Evolutionary conservation across 1,140 invertebrate species (phyloP).

Genomic region (Drosophila sulfurigaster): DNA sequence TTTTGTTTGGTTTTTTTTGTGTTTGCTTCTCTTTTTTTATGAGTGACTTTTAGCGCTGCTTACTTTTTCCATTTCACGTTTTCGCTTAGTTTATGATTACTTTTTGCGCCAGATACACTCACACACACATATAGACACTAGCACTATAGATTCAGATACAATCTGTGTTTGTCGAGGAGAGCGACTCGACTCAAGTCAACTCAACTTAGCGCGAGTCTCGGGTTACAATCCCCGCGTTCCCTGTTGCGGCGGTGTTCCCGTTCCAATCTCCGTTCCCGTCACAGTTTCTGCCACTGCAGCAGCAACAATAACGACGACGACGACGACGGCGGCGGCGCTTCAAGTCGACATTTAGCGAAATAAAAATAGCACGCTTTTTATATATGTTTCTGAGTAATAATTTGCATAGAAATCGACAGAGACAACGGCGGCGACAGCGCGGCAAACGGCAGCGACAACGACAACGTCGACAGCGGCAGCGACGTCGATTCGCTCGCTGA

Average conservation of each 20-base stretch:
- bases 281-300: constrained; percentile 70
- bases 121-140: constrained; percentile 33
- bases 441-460: constrained; percentile 21
- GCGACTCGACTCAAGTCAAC: constrained; percentile 38
- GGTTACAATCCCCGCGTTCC: constrained; percentile 39
- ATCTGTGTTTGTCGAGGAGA: constrained; percentile 63
- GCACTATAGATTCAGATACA: constrained; percentile 72
- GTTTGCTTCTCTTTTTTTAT: constrained; percentile 36
- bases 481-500: constrained; percentile 53
- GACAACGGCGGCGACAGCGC: constrained; percentile 26
- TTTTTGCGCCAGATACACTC: constrained; percentile 67
- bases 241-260: constrained; percentile 19
- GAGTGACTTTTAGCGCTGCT: constrained; percentile 55
- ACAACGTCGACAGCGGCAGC: constrained; percentile 15
- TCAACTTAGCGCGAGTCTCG: constrained; percentile 26
- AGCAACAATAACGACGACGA: constrained; percentile 24
- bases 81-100: constrained; percentile 74
- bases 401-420: constrained; percentile 78
- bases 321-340: constrained; percentile 58
- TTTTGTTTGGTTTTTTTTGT: constrained; percentile 15
- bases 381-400: constrained; percentile 79
- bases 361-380: constrained; percentile 82
- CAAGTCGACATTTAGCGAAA: constrained; percentile 81
- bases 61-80: constrained; percentile 59
- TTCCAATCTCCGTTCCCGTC: constrained; percentile 54